Conservation (phyloP, 2,113 vertebrate genomes). For the Pseudopipra pipra region DNA sequence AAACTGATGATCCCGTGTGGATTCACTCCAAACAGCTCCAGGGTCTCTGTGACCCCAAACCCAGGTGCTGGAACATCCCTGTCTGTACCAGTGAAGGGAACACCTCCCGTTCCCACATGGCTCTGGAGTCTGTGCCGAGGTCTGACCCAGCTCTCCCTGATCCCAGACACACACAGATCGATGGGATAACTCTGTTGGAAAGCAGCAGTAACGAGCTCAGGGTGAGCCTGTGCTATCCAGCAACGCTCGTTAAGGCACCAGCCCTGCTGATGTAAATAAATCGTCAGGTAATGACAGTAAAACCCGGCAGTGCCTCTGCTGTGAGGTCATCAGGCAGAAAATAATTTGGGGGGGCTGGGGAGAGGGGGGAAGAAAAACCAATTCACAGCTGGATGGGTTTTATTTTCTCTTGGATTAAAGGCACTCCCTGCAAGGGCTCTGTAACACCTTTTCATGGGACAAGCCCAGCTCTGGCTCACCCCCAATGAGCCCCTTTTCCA, state of each 20-base stretch:
- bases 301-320: neutral
- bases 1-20: accelerated
- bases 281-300: neutral
- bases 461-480: neutral
- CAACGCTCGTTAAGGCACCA: accelerated
- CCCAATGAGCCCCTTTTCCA: neutral
- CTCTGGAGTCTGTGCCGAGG: neutral
- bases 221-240: neutral
- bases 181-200: neutral
- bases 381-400: neutral
- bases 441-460: accelerated
- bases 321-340: neutral
- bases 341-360: neutral
- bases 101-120: accelerated
- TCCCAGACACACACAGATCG: accelerated
- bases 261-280: neutral
- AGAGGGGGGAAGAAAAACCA: neutral
- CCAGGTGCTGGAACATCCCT: neutral
- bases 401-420: neutral
- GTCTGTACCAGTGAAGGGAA: accelerated
- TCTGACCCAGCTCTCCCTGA: neutral
- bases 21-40: neutral
- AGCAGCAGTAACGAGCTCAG: accelerated
- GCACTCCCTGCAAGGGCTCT: neutral
- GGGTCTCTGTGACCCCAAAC: accelerated